Evolutionary conservation across 2,113 vertebrate species (phyloP).

Genomic region (Chinchilla lanigera): DNA sequence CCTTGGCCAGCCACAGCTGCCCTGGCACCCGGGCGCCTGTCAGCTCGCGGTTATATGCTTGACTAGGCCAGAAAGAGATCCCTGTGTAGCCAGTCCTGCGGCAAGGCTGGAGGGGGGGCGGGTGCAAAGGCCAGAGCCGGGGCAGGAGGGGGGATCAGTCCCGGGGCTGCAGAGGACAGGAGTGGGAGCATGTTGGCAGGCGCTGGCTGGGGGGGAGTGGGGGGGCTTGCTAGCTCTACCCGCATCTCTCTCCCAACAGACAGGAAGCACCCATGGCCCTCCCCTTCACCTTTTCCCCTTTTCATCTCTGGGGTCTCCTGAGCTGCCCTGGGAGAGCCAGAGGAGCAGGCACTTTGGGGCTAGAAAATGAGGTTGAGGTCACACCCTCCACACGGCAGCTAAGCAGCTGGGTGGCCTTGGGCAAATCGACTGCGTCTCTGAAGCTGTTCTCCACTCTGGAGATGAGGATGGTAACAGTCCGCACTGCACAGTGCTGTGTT

Average conservation of each 20-base stretch:
- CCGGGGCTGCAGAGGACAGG: background rate
- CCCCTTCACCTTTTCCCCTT: background rate
- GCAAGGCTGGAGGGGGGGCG: conserved; percentile 60
- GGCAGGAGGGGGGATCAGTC: background rate
- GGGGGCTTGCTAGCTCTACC: background rate
- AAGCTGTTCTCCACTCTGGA: conserved; percentile 8
- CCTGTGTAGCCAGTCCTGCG: conserved; percentile 53
- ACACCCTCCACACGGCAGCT: background rate
- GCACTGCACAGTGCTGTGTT: background rate
- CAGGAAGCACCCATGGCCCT: background rate
- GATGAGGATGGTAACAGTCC: background rate
- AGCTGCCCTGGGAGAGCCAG: background rate
- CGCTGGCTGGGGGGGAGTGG: background rate
- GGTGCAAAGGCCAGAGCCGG: conserved; percentile 46
- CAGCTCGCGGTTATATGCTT: conserved; percentile 72
- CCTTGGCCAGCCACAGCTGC: conserved; percentile 68
- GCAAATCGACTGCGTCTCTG: background rate
- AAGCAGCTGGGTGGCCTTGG: background rate
- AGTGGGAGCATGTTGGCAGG: background rate
- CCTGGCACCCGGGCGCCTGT: conserved; percentile 74
- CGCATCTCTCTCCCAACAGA: background rate
- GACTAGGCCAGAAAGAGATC: conserved; percentile 77
- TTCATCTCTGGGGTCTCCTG: background rate
- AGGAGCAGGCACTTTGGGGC: background rate
- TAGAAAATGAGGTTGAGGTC: background rate